Base-by-base conservation (phyloP, 2,113 vertebrate species). In the Paradoxurus hermaphroditus region DNA sequence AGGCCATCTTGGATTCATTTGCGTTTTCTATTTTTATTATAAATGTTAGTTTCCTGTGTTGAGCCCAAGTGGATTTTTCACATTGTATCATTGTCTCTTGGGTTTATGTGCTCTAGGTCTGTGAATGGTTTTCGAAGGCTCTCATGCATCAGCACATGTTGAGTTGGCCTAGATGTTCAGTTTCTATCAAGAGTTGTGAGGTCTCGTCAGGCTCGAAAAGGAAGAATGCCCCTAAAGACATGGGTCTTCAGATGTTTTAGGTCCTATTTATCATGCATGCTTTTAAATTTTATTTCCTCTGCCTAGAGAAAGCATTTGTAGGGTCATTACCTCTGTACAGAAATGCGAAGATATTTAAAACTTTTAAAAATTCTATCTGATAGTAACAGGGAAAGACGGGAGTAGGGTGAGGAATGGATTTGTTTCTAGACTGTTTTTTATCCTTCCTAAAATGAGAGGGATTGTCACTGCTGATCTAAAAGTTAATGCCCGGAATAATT, bases 401-500 rank as follows among this genome's bases (percentile, higher is more conserved):
- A 5, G 2, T 18, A 5, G 36, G 2, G 6, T 41, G 49, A 68
- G 15, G 12, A 51, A 18, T 19, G 3, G 51, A 56, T 86, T 51
- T 75, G 49, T 39, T 67, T 90, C 75, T 16, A 34, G 7, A 27
- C 65, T 83, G 23, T 73, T 11, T 81, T 85, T 90, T 89, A 23
- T 92, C 36, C 39, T 62, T 44, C 70, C 68, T 78, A n/a, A 81
- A 87, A n/a, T 49, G 18, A 39, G 72, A 92, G 36, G 14, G 15
- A 4, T 12, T 85, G 77, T 29, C 21, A 27, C 1, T 92, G 93
- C 63, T 0, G 39, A 13, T 49, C 21, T 68, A 31, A 90, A 91
- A 93, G 90, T 77, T 94, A 93, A 90, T 2, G 94, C 31, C 36
- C 31, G 56, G n/a, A 86, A 83, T 98, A 75, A 81, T 89, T 94